These are phyloP conservation scores for Aplocera efformata DNA, from an alignment of 2,888 invertebrate genomes.

Conservation along the genomic window DNA sequence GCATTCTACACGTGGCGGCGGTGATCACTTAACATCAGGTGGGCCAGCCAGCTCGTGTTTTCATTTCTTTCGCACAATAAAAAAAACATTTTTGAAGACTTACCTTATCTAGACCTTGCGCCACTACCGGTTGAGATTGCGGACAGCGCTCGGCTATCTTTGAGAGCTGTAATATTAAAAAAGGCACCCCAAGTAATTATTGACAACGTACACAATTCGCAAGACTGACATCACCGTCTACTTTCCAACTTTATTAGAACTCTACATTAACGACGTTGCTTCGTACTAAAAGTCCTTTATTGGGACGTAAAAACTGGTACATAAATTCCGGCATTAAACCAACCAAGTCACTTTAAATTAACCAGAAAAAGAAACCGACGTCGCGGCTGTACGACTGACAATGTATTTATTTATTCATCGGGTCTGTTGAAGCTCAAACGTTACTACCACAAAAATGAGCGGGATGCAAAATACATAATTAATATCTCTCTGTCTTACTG, in stretches of 20 bases:
- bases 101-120: too few species aligned
- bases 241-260: slow-evolving; percentile 55
- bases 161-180: too few species aligned
- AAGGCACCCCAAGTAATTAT: slow-evolving; percentile 4
- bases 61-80: too few species aligned
- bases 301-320: slow-evolving; percentile 61
- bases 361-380: slow-evolving; percentile 58
- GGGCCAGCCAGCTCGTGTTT: too few species aligned
- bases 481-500: too few species aligned
- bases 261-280: slow-evolving; percentile 66
- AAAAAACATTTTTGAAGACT: too few species aligned
- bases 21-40: too few species aligned
- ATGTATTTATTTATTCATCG: slow-evolving; percentile 29
- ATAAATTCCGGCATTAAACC: slow-evolving; percentile 67
- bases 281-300: slow-evolving; percentile 68
- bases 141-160: too few species aligned
- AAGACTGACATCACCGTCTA: slow-evolving; percentile 30
- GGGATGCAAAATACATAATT: slow-evolving; percentile 11
- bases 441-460: too few species aligned
- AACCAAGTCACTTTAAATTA: slow-evolving; percentile 66
- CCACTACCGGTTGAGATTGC: too few species aligned
- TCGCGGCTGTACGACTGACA: slow-evolving; percentile 28
- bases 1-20: too few species aligned
- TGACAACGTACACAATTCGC: slow-evolving; percentile 17
- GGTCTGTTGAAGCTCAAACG: slow-evolving; percentile 10